phyloP scores from a whole-genome alignment of 2,888 invertebrate genomes.

The Electrophaes corylata region DNA sequence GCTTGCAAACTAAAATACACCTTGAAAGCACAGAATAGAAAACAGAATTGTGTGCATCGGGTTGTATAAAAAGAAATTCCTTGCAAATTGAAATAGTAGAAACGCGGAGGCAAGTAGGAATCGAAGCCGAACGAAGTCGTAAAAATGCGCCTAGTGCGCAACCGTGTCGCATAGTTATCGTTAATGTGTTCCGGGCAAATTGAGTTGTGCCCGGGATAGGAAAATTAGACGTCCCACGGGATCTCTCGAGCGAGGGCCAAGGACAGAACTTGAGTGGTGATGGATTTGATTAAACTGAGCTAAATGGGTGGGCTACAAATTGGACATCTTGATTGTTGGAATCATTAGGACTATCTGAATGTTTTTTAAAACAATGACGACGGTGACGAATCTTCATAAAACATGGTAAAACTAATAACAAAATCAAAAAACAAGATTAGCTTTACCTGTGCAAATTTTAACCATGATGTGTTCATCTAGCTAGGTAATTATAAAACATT shows the following conservation, averaged over 20 bases:
- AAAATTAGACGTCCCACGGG: slow-evolving; percentile 77
- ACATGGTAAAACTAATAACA: background rate
- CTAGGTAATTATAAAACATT: too few relatives aligned
- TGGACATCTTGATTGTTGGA: slow-evolving; percentile 16
- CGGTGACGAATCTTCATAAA: too few relatives aligned
- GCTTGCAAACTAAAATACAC: slow-evolving; percentile 41
- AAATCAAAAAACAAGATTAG: too few relatives aligned
- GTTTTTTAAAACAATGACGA: background rate
- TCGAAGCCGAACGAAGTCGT: slow-evolving; percentile 65
- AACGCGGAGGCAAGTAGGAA: slow-evolving; percentile 49
- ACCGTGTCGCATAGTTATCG: slow-evolving; percentile 77
- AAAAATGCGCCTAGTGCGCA: slow-evolving; percentile 73
- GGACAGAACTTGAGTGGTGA: slow-evolving; percentile 27
- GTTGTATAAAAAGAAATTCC: slow-evolving; percentile 56
- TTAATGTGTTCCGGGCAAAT: slow-evolving; percentile 81
- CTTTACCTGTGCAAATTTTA: too few relatives aligned
- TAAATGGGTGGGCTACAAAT: slow-evolving; percentile 25
- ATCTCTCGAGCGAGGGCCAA: slow-evolving; percentile 14
- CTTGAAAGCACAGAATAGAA: slow-evolving; percentile 37
- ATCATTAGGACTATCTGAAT: background rate
- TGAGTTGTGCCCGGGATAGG: slow-evolving; percentile 75
- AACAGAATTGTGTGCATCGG: slow-evolving; percentile 19
- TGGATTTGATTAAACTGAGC: slow-evolving; percentile 33
- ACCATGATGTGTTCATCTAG: too few relatives aligned
- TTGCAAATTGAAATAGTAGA: slow-evolving; percentile 79